Evolutionary conservation across 2,113 vertebrate genomes (phyloP), one percentile per base, ranked within the genome.

Genomic region (Motacilla tschutschensis): DNA sequence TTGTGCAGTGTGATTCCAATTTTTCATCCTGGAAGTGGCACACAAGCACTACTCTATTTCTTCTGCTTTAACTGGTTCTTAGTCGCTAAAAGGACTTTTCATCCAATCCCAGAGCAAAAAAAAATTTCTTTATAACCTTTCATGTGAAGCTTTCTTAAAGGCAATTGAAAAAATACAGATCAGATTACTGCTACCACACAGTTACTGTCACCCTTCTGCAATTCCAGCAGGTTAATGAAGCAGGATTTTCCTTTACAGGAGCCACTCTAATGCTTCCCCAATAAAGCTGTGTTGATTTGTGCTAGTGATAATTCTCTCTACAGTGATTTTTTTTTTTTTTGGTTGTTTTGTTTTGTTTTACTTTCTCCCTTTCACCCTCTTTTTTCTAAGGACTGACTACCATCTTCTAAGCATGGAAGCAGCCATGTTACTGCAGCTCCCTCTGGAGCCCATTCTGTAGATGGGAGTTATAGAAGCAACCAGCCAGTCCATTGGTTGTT

Each of bases 351-450:
- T 2, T 7, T 5, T 31, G 35, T 18, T 35, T 36, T 2, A 14
- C 38, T 38, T n/a, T 7, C 1, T 6, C 4, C 1, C 15, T 9
- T 29, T 18, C 8, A 28, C 12, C 2, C 8, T 33, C 8, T 35
- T n/a, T 59, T 79, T 60, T 24, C 26, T 43, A 9, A 66, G 66
- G 47, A 62, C 59, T 69, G 60, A 46, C 50, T 67, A 26, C 26
- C 57, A 63, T 20, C 9, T 83, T 78, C 16, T 6, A 62, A 17
- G 44, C 3, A 44, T 9, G 26, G n/a, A 44, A 75, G 12, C 25
- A 76, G 21, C 29, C 63, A 67, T 35, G 28, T 79, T 8, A 43
- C 12, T 36, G 10, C 33, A 83, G 64, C 63, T 88, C 6, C 3
- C 10, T 65, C 70, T 63, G 57, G 33, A 86, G 53, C 14, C 44